Evolutionary conservation across 1,140 invertebrate genomes (phyloP), one percentile per base, ranked within the genome.

Genomic region (Propsilocerus akamusi): DNA sequence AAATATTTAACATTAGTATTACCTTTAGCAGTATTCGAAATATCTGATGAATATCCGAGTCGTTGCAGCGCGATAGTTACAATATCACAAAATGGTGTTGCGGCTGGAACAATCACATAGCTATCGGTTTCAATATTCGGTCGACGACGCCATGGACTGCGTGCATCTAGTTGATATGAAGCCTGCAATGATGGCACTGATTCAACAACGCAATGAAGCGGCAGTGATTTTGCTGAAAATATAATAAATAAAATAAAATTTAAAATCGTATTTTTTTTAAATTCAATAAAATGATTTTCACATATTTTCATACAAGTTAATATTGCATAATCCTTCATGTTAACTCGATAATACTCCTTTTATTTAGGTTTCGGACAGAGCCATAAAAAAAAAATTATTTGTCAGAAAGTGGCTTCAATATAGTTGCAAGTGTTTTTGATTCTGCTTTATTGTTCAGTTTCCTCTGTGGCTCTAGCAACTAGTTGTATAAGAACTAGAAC

Each of bases 71-170:
- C 86, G 1, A 81, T 79, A 14, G 77, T 73, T 0, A 90, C 83
- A 26, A 90, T 68, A 57, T 87, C 89, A 51, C 82, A 78, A 67
- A 94, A 90, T 26, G 83, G 80, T 47, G 87, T 92, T 46, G 77
- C 75, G n/a, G 83, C 78, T 5, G 90, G 88, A 56, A 95, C 85
- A 63, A 95, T 93, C 58, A 93, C 90, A 64, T 88, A 95, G 57
- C 85, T 87, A 66, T 95, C 90, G 8, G 81, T 80, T 64, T 94
- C 89, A 26, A 92, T 77, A 37, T 78, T 71, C 2, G 81, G 74
- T 25, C 78, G 69, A 26, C 79, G 71, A 67, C 76, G 62, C 73
- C 75, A 67, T 54, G 68, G 58, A 55, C 57, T 61, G 17, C 64
- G 55, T 48, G 56, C 55, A 41, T 81, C 80, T 20, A 64, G 60